These are phyloP conservation scores for Phrixothrix hirtus DNA, from an alignment of 2,888 invertebrate genomes.

Conservation along the genomic window DNA sequence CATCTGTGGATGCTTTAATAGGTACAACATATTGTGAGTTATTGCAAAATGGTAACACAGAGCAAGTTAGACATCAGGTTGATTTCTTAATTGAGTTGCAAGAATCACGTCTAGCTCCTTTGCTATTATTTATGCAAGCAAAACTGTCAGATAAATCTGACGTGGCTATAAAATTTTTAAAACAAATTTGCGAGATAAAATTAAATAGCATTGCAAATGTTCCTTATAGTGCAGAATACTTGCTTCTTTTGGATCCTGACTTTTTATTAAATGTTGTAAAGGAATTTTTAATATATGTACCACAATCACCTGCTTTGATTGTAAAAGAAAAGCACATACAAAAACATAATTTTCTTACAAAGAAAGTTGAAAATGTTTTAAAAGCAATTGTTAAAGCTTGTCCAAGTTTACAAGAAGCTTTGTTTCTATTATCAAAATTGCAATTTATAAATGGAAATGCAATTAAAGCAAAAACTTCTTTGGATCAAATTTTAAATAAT, in stretches of 20 bases:
- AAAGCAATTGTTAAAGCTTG: constrained; percentile 76
- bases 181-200: constrained; percentile 65
- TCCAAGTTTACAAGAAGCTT: constrained; percentile 73
- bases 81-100: constrained; percentile 83
- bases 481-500: constrained; percentile 73
- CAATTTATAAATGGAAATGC: constrained; percentile 81
- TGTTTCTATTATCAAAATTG: constrained; percentile 75
- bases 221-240: constrained; percentile 75
- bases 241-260: constrained; percentile 80
- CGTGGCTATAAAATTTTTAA: constrained; percentile 63
- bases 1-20: constrained; percentile 76
- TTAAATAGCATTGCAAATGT: constrained; percentile 59
- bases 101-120: constrained; percentile 68
- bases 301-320: constrained; percentile 53
- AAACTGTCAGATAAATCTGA: constrained; percentile 63
- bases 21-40: constrained; percentile 85
- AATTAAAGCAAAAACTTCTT: constrained; percentile 68
- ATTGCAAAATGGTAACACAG: constrained; percentile 69
- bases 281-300: constrained; percentile 75
- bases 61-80: constrained; percentile 81
- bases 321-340: constrained; percentile 26
- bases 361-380: constrained; percentile 68
- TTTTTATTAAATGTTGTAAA: constrained; percentile 78
- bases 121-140: constrained; percentile 71
- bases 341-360: constrained; percentile 55